phyloP scores from a whole-genome alignment of 2,797 vertebrate species.

The Onychomys arenicola region DNA sequence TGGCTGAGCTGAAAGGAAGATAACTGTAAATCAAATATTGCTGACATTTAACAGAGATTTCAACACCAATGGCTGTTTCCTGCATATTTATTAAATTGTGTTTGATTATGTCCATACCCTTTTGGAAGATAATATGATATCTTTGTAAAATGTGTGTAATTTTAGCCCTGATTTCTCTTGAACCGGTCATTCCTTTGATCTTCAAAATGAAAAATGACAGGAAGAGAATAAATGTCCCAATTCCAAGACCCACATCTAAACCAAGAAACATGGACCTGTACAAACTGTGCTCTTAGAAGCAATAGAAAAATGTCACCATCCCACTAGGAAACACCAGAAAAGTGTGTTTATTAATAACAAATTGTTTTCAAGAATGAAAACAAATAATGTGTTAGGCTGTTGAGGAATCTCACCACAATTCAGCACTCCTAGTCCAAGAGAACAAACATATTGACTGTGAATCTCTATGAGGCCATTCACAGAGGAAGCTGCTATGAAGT shows the following conservation, averaged over 20 bases:
- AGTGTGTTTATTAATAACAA: background rate
- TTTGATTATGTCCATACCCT: background rate
- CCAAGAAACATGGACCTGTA: background rate
- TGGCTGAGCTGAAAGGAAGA: background rate
- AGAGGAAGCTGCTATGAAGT: background rate
- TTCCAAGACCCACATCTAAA: background rate
- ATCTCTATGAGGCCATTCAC: background rate
- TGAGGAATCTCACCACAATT: background rate
- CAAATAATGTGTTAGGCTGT: background rate
- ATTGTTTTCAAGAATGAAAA: background rate
- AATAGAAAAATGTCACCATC: background rate
- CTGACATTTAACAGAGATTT: background rate
- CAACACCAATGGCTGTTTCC: background rate
- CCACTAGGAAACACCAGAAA: background rate
- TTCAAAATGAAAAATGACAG: background rate
- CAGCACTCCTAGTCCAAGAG: background rate
- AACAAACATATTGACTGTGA: background rate
- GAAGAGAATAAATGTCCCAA: background rate
- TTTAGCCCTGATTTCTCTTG: background rate
- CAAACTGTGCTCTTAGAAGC: background rate
- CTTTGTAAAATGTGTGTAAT: background rate
- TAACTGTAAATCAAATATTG: background rate
- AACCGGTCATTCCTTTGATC: background rate
- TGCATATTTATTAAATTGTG: background rate
- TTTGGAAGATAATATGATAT: background rate